Percentiles rank a stretch among this genome's conserved stretches.
Evolutionary conservation across 2,113 vertebrate genomes (phyloP).

Genomic region (Mellivora capensis): DNA sequence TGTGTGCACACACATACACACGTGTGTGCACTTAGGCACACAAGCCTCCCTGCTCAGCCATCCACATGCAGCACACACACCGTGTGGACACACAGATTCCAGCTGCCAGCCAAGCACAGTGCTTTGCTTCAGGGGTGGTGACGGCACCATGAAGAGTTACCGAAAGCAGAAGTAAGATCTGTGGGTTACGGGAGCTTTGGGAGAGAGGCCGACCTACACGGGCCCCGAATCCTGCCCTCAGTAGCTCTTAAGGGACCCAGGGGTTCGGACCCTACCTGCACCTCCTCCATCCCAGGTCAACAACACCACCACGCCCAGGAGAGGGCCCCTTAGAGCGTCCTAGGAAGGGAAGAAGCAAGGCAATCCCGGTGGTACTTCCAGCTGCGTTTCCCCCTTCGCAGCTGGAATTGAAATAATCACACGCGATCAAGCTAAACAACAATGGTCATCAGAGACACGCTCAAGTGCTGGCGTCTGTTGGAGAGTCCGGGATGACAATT

Average conservation of each 20-base stretch:
- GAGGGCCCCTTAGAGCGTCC: neutral
- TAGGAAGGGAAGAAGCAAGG: neutral
- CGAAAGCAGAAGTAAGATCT: too few species aligned
- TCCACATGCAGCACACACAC: fast-evolving
- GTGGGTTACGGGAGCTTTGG: neutral
- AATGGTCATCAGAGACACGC: neutral
- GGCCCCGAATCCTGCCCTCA: neutral
- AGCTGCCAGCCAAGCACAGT: fast-evolving
- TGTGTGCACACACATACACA: too few species aligned
- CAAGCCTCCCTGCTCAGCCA: neutral
- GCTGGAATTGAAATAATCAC: neutral
- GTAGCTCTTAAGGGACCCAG: fast-evolving
- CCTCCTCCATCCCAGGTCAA: fast-evolving
- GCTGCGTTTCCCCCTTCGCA: neutral
- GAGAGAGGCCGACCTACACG: neutral
- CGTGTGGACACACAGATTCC: fast-evolving
- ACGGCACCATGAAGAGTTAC: fast-evolving
- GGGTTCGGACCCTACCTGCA: neutral
- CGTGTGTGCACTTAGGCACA: neutral
- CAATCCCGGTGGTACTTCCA: neutral
- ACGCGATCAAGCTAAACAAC: neutral
- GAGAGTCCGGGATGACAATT: neutral
- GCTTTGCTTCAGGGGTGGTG: neutral
- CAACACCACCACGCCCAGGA: fast-evolving
- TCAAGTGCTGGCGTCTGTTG: neutral